These are phyloP conservation scores for Rutpela maculata DNA, from an alignment of 2,888 invertebrate genomes.

Conservation along the genomic window DNA sequence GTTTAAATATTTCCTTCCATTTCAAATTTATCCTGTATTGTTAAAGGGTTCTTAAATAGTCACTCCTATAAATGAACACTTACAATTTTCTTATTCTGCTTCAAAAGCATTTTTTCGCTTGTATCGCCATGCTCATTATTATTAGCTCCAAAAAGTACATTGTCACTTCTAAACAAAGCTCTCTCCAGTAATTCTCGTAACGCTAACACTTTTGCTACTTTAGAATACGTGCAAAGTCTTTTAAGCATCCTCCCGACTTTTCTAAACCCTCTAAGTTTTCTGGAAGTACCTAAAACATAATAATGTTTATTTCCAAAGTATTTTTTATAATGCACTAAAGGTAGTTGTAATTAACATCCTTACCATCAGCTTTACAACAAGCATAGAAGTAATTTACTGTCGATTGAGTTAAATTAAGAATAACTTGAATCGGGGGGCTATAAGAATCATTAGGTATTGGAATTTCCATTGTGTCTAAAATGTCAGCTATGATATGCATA, in stretches of 20 bases:
- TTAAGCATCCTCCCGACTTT: conserved; percentile 80
- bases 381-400: conserved; percentile 87
- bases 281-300: conserved; percentile 74
- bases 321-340: not conserved
- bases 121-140: conserved; percentile 72
- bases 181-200: conserved; percentile 84
- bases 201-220: conserved; percentile 84
- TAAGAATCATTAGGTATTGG: conserved; percentile 73
- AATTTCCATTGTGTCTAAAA: conserved; percentile 81
- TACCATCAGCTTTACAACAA: conserved; percentile 82
- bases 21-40: too few species aligned
- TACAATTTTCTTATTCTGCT: conserved; percentile 87
- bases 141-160: conserved; percentile 82
- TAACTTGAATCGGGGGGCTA: conserved; percentile 80
- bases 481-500: conserved; percentile 77
- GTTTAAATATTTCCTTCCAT: too few species aligned
- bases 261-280: conserved; percentile 80
- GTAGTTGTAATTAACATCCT: conserved; percentile 39
- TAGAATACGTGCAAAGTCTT: conserved; percentile 80
- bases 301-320: not conserved
- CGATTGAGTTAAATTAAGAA: conserved; percentile 82
- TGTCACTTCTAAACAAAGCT: conserved; percentile 82
- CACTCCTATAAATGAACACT: conserved; percentile 54
- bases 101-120: conserved; percentile 78
- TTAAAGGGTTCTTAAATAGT: too few species aligned